A percentile compares a stretch with the other conserved stretches of the same genome.
phyloP scores from a whole-genome alignment of 2,113 vertebrate species.

The Oreochromis niloticus region DNA sequence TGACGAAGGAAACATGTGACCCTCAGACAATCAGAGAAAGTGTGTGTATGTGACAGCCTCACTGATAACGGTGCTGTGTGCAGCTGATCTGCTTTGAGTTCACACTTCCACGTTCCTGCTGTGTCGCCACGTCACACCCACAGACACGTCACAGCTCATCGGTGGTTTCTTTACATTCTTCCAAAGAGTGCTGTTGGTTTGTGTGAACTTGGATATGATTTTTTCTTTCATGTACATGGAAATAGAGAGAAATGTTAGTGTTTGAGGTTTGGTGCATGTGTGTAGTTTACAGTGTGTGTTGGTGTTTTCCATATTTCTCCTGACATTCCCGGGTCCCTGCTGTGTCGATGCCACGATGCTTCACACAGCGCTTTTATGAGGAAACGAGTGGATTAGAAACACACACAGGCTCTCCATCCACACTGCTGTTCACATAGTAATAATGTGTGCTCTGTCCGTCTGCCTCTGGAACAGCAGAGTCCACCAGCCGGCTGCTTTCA shows the following conservation, averaged over 20 bases:
- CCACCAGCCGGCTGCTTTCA: background rate
- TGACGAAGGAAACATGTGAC: background rate
- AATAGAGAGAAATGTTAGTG: background rate
- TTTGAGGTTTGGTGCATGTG: background rate
- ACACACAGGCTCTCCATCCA: background rate
- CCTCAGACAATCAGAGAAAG: slow-evolving; percentile 6
- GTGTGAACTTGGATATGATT: background rate
- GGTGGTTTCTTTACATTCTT: background rate
- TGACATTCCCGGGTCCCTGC: background rate
- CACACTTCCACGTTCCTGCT: background rate
- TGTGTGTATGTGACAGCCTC: background rate
- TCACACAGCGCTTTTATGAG: slow-evolving; percentile 4
- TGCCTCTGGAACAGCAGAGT: background rate
- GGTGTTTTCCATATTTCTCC: background rate
- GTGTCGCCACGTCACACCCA: background rate
- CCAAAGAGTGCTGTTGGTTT: background rate
- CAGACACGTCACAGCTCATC: background rate
- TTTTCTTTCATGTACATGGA: background rate
- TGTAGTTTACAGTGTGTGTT: background rate
- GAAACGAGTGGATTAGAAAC: background rate
- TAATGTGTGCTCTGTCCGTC: background rate
- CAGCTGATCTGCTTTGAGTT: background rate
- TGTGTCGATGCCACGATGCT: background rate
- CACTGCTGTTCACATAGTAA: background rate
- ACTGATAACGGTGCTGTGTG: slow-evolving; percentile 6